Evolutionary conservation across 2,888 invertebrate genomes (phyloP), one percentile per base, ranked within the genome.

Genomic region (Leptopilina drosophilae): DNA sequence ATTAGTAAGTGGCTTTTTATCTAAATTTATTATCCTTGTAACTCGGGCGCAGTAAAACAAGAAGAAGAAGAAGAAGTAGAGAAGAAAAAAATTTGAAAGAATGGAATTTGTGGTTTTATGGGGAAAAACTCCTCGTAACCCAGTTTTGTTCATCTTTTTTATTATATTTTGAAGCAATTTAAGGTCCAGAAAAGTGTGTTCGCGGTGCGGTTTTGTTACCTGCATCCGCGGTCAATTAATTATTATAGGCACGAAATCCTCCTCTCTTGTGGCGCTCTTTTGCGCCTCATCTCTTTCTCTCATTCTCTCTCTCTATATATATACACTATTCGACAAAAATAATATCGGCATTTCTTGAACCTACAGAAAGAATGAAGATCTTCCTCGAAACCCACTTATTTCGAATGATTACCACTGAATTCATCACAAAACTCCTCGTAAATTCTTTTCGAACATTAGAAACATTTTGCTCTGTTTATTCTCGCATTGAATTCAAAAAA

Each of bases 321-420:
- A 20, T 20, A 20, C 1, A 9, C 7, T 46, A 46, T 9, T 49
- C 49, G 49, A 49, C 49, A 49, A 49, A 40, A 64, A 56, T n/a
- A 14, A 73, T 20, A 26, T 3, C 12, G 69, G 33, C 33, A 59
- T 62, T 56, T 73, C 26, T 73, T n/a, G 53, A 79, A 77, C 64
- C 42, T 79, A 40, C 33, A 42, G 59, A 53, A 42, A 64, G 73
- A 46, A 56, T 42, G 75, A 62, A 77, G 59, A 56, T 77, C 46
- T 73, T 77, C 75, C 65, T 15, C 65, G 77, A 75, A 75, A 65
- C 75, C 20, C 66, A 66, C 42, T 80, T 77, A 80, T 77, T 80
- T 64, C 59, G 46, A 75, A 75, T 80, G 77, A 80, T 80, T 77
- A 80, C 49, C 49, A 33, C 75, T 62, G 62, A 77, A 80, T 80